Base-by-base conservation (phyloP, 2,797 vertebrate genomes). In the Craterocephalus amniculus region DNA sequence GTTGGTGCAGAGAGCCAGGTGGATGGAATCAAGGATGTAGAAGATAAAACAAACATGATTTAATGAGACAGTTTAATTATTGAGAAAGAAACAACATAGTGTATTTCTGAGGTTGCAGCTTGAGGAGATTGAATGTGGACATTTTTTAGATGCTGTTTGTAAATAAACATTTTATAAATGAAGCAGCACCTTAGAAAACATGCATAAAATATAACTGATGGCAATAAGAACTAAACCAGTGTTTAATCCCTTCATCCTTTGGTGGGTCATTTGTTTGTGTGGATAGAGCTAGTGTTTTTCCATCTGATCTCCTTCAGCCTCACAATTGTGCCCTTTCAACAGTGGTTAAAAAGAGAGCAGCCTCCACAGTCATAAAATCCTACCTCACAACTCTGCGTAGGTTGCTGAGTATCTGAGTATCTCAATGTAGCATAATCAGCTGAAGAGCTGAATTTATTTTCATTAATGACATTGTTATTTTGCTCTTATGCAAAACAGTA, bases 381-480 rank as follows among this genome's bases (percentile, higher is more conserved):
- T 31, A 72, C 66, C 63, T 16, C 48, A 36, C 45, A 60, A 12
- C 55, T 84, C 67, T 70, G 54, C 58, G 56, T 65, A 36, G 58
- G 65, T 73, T 24, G 22, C 55, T 59, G 52, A 55, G 27, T 74
- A 34, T 55, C 38, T 18, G 61, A 72, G 66, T 68, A 60, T 52
- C 31, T 43, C 31, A 61, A 60, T 59, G 18, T 61, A 74, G 59
- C 43, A 66, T 82, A 58, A 84, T 79, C 51, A 32, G 63, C 64
- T 82, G 65, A 77, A 87, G 70, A 78, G 78, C 74, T 48, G 69
- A 78, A 70, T 63, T 66, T 22, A 56, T 70, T 84, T 80, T 57
- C 54, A 34, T 52, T 38, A 85, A 74, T 64, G 60, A 14, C 67
- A 49, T 72, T 52, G 56, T 72, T 71, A 40, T 67, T 67, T 78